Percentiles rank a stretch among this genome's conserved stretches.
These are phyloP conservation scores for Nephrocerus scutellatus DNA, from an alignment of 2,888 invertebrate species.

Conservation along the genomic window DNA sequence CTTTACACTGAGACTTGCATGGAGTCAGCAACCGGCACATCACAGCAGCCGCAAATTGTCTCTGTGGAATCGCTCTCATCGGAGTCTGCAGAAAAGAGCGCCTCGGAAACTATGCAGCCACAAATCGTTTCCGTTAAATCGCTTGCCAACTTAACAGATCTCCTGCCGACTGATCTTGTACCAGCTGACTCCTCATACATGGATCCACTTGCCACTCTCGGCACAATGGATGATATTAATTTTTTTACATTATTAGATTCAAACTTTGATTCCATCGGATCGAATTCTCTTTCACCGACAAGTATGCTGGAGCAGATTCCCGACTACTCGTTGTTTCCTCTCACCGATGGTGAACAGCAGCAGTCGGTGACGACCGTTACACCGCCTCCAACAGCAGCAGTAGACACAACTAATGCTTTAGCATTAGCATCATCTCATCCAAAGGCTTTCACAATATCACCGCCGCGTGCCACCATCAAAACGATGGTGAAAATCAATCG, in stretches of 20 bases:
- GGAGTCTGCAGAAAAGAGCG: no score
- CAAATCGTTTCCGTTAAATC: slow-evolving; percentile 16
- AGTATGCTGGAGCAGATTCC: slow-evolving; percentile 9
- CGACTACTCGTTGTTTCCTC: slow-evolving; percentile 12
- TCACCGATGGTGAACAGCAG: slow-evolving; percentile 24
- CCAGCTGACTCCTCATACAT: slow-evolving; percentile 23
- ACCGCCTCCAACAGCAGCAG: slow-evolving; percentile 23
- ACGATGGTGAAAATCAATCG: slow-evolving; percentile 18
- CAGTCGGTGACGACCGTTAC: slow-evolving; percentile 28
- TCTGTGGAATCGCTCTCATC: no score
- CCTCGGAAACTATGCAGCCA: no score
- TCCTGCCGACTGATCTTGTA: slow-evolving; percentile 24
- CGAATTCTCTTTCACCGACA: no score
- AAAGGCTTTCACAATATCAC: not conserved
- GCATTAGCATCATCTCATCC: not conserved
- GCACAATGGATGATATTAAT: slow-evolving; percentile 26
- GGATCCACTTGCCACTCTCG: slow-evolving; percentile 23
- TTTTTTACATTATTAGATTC: slow-evolving; percentile 26
- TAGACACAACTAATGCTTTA: slow-evolving; percentile 7
- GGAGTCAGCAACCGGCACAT: slow-evolving; percentile 1
- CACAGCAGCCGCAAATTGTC: slow-evolving; percentile 2
- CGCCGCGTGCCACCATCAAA: slow-evolving; percentile 5
- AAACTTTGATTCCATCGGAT: slow-evolving; percentile 18
- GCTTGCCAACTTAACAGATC: slow-evolving; percentile 24
- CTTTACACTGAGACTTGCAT: no score